Conservation (phyloP, 2,888 invertebrate genomes). For the Ectemnius continuus region DNA sequence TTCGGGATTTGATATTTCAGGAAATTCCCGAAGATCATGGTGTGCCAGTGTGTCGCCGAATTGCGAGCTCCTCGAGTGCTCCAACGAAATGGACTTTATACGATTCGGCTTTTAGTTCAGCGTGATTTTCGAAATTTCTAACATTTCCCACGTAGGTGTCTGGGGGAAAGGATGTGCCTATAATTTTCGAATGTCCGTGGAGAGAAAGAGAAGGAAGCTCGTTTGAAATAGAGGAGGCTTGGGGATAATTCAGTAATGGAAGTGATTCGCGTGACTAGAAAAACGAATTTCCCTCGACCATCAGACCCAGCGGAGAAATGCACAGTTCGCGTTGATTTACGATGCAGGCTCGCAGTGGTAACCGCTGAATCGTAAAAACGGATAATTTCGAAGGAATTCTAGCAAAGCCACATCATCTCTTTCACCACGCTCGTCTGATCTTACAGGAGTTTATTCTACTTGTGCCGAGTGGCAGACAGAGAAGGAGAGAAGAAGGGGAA, state of each 20-base stretch:
- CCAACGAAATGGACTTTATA: no score
- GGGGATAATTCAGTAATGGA: not conserved
- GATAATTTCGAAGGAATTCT: conserved; percentile 47
- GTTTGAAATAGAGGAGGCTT: not conserved
- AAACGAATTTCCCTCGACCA: not conserved
- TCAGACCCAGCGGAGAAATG: not conserved
- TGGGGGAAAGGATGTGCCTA: no score
- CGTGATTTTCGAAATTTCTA: no score
- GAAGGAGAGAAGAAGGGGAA: not conserved
- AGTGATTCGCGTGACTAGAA: not conserved
- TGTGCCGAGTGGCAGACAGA: no score
- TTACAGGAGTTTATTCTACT: not conserved
- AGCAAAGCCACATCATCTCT: conserved; percentile 20
- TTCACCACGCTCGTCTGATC: not conserved
- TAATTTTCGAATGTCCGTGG: not conserved
- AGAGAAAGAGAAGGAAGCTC: not conserved
- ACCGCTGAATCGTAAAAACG: conserved; percentile 37
- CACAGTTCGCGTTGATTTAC: conserved; percentile 35
- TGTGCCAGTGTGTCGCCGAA: no score
- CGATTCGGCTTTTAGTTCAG: no score
- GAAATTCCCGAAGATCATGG: no score
- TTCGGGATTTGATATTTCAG: no score
- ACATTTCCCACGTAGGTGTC: no score
- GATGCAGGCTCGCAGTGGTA: conserved; percentile 13
- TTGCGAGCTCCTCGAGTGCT: no score